Percentiles rank a stretch among this genome's conserved stretches.
These are phyloP conservation scores for Natator depressus DNA, from an alignment of 2,113 vertebrate genomes.

Conservation along the genomic window DNA sequence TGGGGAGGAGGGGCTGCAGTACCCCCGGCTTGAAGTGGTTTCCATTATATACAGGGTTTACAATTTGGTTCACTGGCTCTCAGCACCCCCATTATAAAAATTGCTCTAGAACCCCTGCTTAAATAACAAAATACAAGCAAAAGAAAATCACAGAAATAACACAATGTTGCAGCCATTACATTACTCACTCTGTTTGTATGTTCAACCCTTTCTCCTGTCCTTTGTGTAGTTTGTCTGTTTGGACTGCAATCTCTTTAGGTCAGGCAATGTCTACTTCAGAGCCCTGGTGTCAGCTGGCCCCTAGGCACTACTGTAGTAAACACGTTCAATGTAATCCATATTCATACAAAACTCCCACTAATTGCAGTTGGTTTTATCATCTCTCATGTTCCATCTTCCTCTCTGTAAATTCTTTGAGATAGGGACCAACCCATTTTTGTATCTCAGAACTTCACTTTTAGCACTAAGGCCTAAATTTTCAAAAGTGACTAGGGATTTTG, in stretches of 20 bases:
- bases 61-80: too few relatives aligned
- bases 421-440: neutral
- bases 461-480: neutral
- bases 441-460: constrained; percentile 2
- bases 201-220: neutral
- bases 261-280: neutral
- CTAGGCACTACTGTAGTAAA: neutral
- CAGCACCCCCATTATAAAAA: too few relatives aligned
- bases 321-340: neutral
- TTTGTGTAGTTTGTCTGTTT: neutral
- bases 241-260: neutral
- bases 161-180: neutral
- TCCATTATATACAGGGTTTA: too few relatives aligned
- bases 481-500: neutral
- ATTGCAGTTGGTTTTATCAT: neutral
- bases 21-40: too few relatives aligned
- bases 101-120: too few relatives aligned
- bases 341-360: neutral
- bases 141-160: neutral
- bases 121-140: neutral
- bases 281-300: neutral
- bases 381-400: neutral
- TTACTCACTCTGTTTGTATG: neutral
- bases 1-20: too few relatives aligned
- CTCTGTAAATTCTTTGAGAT: neutral